Evolutionary conservation across 1,140 invertebrate species (phyloP).

Genomic region (Nephotettix cincticeps): DNA sequence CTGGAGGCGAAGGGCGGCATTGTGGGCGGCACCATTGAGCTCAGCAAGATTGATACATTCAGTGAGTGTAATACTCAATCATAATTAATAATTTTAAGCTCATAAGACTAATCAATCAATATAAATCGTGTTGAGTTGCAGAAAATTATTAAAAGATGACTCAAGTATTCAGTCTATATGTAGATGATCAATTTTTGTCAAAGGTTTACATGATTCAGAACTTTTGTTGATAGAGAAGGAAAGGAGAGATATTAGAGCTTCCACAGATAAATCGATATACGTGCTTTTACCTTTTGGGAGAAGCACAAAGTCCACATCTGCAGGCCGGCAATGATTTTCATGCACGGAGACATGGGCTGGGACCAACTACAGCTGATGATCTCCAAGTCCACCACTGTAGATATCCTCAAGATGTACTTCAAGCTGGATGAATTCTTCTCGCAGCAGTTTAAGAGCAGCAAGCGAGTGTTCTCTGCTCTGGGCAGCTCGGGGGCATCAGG

Average conservation of each 20-base stretch:
- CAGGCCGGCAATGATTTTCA: constrained; percentile 87
- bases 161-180: too few relatives aligned
- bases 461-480: constrained; percentile 82
- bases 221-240: too few relatives aligned
- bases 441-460: constrained; percentile 92
- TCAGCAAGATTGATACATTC: constrained; percentile 85
- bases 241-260: too few relatives aligned
- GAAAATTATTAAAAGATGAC: too few relatives aligned
- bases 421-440: constrained; percentile 97
- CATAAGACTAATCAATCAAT: too few relatives aligned
- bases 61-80: constrained; percentile 56
- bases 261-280: too few relatives aligned
- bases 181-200: too few relatives aligned
- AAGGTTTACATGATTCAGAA: too few relatives aligned
- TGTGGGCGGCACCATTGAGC: constrained; percentile 90
- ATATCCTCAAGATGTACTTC: constrained; percentile 93
- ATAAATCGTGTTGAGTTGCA: too few relatives aligned
- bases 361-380: constrained; percentile 96
- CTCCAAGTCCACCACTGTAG: constrained; percentile 93
- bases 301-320: too few relatives aligned
- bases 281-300: too few relatives aligned
- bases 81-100: too few relatives aligned
- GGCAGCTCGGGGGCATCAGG: not conserved
- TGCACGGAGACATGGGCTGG: constrained; percentile 91
- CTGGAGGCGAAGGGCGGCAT: constrained; percentile 95